Base-by-base conservation (phyloP, 92 coral and sea anemone genomes). In the Zoanthus gigantus region DNA sequence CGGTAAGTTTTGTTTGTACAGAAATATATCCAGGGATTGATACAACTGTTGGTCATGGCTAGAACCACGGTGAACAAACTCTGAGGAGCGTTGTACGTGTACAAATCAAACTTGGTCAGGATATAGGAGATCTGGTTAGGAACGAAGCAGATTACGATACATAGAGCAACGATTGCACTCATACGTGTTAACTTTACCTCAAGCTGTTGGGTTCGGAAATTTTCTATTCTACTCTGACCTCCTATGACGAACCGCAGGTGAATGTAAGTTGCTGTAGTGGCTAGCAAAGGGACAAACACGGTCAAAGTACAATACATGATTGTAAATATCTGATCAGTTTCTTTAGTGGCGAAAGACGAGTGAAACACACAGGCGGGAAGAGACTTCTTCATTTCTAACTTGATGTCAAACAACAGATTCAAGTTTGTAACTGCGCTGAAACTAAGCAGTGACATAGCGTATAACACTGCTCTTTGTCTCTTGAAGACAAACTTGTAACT, bases 21-120 rank as follows among this genome's bases (percentile, higher is more conserved):
- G 63, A 81, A 81, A 11, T 81, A 81, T 44, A 81, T 74, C 85
- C 85, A 81, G 75, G 85, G 85, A 30, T 81, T 81, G 85, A 81
- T 65, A 12, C 85, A 81, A 37, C 85, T 81, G 65, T 81, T 81
- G 9, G 60, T 23, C 85, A 81, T 81, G 7, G 85, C 85, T 2
- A 81, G 65, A 0, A 81, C 76, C 1, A 81, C 85, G 74, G 85
- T 81, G 4, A 53, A 54, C 65, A 81, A 8, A 15, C 85, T 81
- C 60, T 81, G 85, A 5, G 85, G 85, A 30, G 76, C 65, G 85
- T 66, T 46, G 85, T 81, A 81, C 12, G 47, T 66, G 63, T 81
- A 65, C 61, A 66, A 75, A 23, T 66, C 85, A 31, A 81, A 81
- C 74, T 81, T 81, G 61, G 85, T 81, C 16, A 81, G 46, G 63